Conservation (phyloP, 2,888 invertebrate genomes). For the Pantelozetes paolii region DNA sequence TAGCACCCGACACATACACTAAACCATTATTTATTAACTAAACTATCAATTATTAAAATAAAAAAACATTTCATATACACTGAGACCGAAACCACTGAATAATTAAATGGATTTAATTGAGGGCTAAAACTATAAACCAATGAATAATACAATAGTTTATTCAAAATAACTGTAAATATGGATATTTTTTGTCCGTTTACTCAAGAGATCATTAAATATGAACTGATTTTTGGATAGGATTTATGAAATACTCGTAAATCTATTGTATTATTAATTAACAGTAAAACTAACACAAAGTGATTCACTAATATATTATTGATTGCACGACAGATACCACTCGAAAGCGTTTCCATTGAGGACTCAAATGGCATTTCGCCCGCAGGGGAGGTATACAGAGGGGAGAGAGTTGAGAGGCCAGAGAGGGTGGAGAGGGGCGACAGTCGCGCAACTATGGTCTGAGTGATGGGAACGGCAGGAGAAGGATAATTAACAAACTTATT, state of each 20-base stretch:
- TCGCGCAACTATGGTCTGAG: conserved; percentile 13
- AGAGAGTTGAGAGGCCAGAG: conserved; percentile 7
- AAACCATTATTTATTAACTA: not conserved
- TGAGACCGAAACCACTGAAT: no score
- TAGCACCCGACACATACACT: not conserved
- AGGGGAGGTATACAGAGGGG: not conserved
- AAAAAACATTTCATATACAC: no score
- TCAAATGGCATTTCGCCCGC: conserved; percentile 7
- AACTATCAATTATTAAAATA: no score
- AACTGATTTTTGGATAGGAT: no score
- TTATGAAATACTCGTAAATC: no score
- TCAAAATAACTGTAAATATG: no score
- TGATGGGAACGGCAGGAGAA: not conserved
- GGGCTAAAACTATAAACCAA: conserved; percentile 13
- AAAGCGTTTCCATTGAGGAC: conserved; percentile 22
- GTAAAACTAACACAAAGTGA: no score
- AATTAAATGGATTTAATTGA: not conserved
- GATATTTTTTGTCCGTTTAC: no score
- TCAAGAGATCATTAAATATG: no score
- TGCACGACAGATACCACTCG: conserved; percentile 20
- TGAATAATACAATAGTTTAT: conserved; percentile 14
- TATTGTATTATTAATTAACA: no score
- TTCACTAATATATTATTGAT: conserved; percentile 16
- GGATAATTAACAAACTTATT: not conserved
- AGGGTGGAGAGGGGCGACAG: conserved; percentile 20